Conservation (phyloP, 2,888 invertebrate species). For the Rhyacophila evoluta region DNA sequence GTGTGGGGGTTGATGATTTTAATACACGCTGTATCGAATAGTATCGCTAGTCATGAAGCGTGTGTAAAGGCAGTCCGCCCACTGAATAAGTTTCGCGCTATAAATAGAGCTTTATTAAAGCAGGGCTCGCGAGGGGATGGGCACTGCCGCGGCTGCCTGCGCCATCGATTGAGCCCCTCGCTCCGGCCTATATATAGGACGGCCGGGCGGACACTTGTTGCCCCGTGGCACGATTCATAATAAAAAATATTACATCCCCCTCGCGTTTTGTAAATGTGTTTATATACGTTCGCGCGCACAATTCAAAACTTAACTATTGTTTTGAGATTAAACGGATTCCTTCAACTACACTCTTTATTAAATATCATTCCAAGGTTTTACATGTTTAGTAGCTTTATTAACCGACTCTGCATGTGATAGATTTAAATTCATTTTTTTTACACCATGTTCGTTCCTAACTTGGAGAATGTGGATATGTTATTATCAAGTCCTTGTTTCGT, state of each 20-base stretch:
- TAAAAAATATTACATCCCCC: not conserved
- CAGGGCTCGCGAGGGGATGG: not conserved
- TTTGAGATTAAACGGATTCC: too few species aligned
- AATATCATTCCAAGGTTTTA: too few species aligned
- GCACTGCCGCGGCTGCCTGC: slow-evolving; percentile 9
- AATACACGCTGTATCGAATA: not conserved
- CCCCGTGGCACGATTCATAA: not conserved
- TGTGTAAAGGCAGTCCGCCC: slow-evolving; percentile 15
- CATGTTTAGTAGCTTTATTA: too few species aligned
- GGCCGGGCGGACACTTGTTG: slow-evolving; percentile 25
- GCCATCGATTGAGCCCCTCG: slow-evolving; percentile 30
- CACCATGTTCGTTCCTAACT: too few species aligned
- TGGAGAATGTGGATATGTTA: too few species aligned
- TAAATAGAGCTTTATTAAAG: not conserved
- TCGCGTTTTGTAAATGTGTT: too few species aligned
- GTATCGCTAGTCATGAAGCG: not conserved
- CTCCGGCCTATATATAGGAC: slow-evolving; percentile 31
- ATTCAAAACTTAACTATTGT: too few species aligned
- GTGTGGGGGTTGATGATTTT: not conserved
- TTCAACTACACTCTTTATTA: too few species aligned
- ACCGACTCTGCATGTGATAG: too few species aligned
- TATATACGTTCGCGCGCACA: too few species aligned
- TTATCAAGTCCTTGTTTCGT: too few species aligned
- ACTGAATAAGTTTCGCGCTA: not conserved
- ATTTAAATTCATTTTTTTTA: too few species aligned